Conservation (phyloP, 2,797 vertebrate species). For the Cyclura pinguis region DNA sequence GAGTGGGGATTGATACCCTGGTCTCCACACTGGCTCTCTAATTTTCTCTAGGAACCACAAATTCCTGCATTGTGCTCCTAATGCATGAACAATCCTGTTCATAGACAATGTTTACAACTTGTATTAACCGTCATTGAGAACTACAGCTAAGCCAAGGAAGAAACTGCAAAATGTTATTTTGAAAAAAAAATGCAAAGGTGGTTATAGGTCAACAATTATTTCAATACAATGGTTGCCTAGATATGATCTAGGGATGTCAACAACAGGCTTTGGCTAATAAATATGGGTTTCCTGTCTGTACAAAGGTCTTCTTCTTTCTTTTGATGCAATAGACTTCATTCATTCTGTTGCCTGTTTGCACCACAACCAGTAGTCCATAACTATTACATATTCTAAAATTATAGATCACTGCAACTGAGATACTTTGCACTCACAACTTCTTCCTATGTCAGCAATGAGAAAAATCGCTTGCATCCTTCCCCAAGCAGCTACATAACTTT, state of each 20-base stretch:
- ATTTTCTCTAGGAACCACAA: not conserved
- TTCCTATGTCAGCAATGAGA: not conserved
- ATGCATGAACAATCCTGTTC: constrained; percentile 17
- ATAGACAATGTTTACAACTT: constrained; percentile 15
- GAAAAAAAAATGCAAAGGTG: no score
- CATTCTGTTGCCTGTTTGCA: not conserved
- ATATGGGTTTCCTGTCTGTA: not conserved
- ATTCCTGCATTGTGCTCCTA: not conserved
- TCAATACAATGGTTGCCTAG: not conserved
- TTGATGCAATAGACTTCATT: not conserved
- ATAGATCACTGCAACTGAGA: not conserved
- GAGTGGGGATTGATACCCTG: no score
- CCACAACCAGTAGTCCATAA: not conserved
- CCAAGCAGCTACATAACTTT: not conserved
- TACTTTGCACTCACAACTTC: not conserved
- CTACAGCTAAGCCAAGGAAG: constrained; percentile 33
- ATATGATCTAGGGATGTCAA: not conserved
- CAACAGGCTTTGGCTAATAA: not conserved
- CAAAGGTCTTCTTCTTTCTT: not conserved
- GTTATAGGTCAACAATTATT: not conserved
- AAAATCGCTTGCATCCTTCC: not conserved
- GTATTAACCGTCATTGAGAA: constrained; percentile 26
- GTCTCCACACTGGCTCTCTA: no score
- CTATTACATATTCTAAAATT: not conserved
- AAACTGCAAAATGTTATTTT: not conserved